Evolutionary conservation across 2,113 vertebrate genomes (phyloP).

Genomic region (Halichoeres trimaculatus): DNA sequence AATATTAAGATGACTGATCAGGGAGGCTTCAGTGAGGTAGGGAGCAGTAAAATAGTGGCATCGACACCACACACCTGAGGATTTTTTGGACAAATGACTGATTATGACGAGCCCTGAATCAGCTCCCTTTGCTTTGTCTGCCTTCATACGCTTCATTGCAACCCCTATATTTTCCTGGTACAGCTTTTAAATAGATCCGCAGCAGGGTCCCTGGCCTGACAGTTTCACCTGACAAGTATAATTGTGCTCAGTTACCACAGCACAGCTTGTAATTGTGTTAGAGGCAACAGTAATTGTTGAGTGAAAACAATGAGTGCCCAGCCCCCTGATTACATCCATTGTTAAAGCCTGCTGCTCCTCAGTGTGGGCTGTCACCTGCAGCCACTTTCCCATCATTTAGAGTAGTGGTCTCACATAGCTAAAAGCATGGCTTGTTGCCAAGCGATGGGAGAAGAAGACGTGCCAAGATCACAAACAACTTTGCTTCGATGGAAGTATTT

Average conservation of each 20-base stretch:
- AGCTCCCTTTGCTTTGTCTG: not conserved
- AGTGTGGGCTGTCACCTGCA: conserved; percentile 51
- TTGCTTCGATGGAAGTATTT: conserved; percentile 51
- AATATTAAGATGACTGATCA: too few species aligned
- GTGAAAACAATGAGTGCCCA: conserved; percentile 54
- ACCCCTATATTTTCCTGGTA: conserved; percentile 23
- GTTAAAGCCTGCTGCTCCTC: conserved; percentile 31
- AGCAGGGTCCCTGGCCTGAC: conserved; percentile 17
- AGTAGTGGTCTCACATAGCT: conserved; percentile 48
- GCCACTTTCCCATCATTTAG: conserved; percentile 38
- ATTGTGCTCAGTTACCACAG: conserved; percentile 52
- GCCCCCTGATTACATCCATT: conserved; percentile 56
- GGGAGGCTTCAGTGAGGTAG: too few species aligned
- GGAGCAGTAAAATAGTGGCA: too few species aligned
- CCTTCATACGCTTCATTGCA: not conserved
- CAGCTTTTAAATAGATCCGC: conserved; percentile 21
- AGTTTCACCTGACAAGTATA: conserved; percentile 44
- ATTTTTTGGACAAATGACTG: too few species aligned
- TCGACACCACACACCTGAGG: too few species aligned
- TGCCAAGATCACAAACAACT: conserved; percentile 54
- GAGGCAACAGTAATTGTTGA: conserved; percentile 51
- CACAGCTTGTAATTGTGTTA: conserved; percentile 41
- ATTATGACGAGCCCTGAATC: too few species aligned
- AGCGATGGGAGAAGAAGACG: conserved; percentile 58
- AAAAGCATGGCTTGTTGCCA: conserved; percentile 66